Conservation (phyloP, 2,113 vertebrate species). For the Antechinus stuartii region DNA sequence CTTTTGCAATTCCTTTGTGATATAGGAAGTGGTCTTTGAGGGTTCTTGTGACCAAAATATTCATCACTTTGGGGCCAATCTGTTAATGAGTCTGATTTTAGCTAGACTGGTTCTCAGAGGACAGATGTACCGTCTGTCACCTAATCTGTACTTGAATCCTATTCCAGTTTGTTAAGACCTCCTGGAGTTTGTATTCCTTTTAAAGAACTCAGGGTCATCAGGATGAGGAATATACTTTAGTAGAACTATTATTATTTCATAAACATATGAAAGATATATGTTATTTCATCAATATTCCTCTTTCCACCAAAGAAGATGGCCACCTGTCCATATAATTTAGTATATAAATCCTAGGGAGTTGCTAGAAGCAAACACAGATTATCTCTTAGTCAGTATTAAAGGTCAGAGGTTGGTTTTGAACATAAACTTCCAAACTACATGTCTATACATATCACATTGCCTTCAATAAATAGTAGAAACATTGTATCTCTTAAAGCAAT, state of each 20-base stretch:
- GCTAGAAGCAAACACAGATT: not conserved
- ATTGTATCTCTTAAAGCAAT: not conserved
- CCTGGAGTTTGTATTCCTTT: not conserved
- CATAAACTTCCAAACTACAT: not conserved
- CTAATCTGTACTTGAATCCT: not conserved
- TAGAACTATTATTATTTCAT: not conserved
- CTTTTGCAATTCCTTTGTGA: not conserved
- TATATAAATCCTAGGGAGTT: not conserved
- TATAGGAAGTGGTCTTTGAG: not conserved
- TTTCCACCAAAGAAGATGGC: not conserved
- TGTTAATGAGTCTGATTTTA: not conserved
- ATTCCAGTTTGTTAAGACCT: not conserved
- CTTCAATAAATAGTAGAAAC: not conserved
- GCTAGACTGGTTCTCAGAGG: not conserved
- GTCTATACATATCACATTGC: not conserved
- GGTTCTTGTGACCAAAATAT: not conserved
- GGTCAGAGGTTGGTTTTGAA: not conserved
- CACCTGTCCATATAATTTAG: not conserved
- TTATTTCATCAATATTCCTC: not conserved
- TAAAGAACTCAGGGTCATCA: not conserved
- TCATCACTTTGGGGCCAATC: not conserved
- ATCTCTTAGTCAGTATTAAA: not conserved
- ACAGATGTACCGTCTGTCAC: not conserved
- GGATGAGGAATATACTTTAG: not conserved
- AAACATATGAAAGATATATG: not conserved